Evolutionary conservation across 1,140 invertebrate genomes (phyloP), one percentile per base, ranked within the genome.

Genomic region (Cydia splendana): DNA sequence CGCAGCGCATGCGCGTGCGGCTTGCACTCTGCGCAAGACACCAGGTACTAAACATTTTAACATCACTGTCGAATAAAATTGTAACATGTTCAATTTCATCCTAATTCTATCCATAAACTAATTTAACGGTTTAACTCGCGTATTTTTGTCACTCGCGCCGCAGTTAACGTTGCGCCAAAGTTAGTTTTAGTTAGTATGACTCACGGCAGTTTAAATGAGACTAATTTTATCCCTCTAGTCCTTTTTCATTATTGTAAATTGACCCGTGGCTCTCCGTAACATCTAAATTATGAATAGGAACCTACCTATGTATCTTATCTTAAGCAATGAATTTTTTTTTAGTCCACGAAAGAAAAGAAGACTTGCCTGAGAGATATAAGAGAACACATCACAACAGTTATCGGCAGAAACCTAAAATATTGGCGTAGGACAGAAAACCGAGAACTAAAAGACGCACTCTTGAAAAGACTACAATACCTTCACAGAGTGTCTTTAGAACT

Each of bases 401-500:
- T 94, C 65, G 87, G 84, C 15, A 87, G 86, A 71, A 93, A 89
- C 71, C 86, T 94, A 13, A 89, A 87, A 75, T 90, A 92, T 65
- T 93, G 91, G 92, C 88, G 93, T 0, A 81, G 87, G 51, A 88
- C 84, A 0, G 81, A 85, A 45, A 84, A 84, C 53, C 65, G 75
- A 5, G 81, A 88, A 15, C 82, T 93, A 6, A 89, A 83, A 76
- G 84, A 84, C 65, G 86, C 88, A 9, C 77, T 93, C 34, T 79
- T 88, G 28, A 87, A 81, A 85, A 88, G 93, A 86, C 87, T 93
- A 83, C 88, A 93, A 76, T 82, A 89, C 81, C 84, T 94, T 78
- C 88, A 91, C 74, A 78, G 81, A 80, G 83, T 92, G 2, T 90
- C 88, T 15, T 81, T 94, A 12, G 80, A 90, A 15, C 75, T 93